These are phyloP conservation scores for Epinotia ramella DNA, from an alignment of 2,888 invertebrate genomes.

Conservation along the genomic window DNA sequence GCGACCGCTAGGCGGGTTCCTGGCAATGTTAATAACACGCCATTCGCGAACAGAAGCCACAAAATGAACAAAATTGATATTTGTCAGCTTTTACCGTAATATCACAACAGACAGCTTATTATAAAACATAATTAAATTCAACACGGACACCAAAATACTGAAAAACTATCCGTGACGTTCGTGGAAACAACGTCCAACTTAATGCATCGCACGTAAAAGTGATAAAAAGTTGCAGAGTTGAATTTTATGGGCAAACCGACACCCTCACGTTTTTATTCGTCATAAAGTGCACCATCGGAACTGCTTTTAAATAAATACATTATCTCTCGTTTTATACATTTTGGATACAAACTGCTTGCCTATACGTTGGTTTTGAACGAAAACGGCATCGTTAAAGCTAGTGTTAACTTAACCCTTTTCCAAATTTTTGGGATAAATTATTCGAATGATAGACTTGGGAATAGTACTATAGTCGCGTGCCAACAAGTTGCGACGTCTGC, in stretches of 20 bases:
- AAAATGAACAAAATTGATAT: neutral
- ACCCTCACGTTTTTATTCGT: constrained; percentile 22
- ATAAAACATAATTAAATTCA: constrained; percentile 7
- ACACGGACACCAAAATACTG: constrained; percentile 1
- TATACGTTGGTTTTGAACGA: neutral
- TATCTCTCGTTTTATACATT: constrained; percentile 1
- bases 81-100: neutral
- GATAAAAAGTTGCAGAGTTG: constrained; percentile 35
- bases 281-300: constrained; percentile 16
- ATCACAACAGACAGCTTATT: neutral
- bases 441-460: no score
- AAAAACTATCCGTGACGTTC: constrained; percentile 2
- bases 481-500: no score
- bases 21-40: neutral
- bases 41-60: neutral
- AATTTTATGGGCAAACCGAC: constrained; percentile 17
- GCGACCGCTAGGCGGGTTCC: no score
- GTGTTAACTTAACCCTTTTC: no score
- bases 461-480: no score
- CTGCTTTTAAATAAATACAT: constrained; percentile 35
- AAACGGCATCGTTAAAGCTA: neutral
- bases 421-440: no score
- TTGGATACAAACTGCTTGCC: neutral
- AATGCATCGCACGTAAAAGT: constrained; percentile 32
- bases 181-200: neutral